Evolutionary conservation across 1,140 invertebrate species (phyloP).

Genomic region (Polyergus mexicanus): DNA sequence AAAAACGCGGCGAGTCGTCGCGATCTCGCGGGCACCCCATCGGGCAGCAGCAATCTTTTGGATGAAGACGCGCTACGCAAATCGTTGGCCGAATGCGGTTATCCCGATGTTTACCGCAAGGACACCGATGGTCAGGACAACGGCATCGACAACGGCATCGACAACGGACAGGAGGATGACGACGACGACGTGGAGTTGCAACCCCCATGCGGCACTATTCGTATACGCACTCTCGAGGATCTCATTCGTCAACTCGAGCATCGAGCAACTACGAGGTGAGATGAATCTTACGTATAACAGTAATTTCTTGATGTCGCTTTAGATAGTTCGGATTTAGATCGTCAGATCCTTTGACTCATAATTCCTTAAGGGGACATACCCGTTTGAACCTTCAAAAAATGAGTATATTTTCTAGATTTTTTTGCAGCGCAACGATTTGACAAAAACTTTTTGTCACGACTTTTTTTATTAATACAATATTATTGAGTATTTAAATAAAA

Average conservation of each 20-base stretch:
- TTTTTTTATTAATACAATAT: too few relatives aligned
- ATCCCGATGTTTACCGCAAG: conserved; percentile 88
- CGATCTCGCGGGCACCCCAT: conserved; percentile 87
- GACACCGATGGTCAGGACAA: conserved; percentile 88
- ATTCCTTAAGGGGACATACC: neutral
- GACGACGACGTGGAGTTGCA: conserved; percentile 91
- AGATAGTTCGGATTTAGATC: too few relatives aligned
- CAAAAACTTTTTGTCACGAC: too few relatives aligned
- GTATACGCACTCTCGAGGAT: conserved; percentile 96
- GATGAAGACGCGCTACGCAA: conserved; percentile 89
- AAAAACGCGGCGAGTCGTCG: conserved; percentile 92
- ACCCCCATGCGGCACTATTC: conserved; percentile 90
- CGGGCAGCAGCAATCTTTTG: conserved; percentile 88
- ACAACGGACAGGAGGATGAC: conserved; percentile 87
- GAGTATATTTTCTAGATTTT: too few relatives aligned
- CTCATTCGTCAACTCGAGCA: conserved; percentile 96
- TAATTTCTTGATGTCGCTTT: neutral
- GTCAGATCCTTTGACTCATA: neutral
- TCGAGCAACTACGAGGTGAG: conserved; percentile 89
- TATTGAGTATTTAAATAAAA: too few relatives aligned
- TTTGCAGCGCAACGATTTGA: too few relatives aligned
- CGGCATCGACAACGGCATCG: conserved; percentile 86
- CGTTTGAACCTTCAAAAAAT: too few relatives aligned
- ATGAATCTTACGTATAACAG: neutral
- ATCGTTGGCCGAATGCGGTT: conserved; percentile 90